These are phyloP conservation scores for Symphodus melops DNA, from an alignment of 2,113 vertebrate genomes.

Conservation along the genomic window DNA sequence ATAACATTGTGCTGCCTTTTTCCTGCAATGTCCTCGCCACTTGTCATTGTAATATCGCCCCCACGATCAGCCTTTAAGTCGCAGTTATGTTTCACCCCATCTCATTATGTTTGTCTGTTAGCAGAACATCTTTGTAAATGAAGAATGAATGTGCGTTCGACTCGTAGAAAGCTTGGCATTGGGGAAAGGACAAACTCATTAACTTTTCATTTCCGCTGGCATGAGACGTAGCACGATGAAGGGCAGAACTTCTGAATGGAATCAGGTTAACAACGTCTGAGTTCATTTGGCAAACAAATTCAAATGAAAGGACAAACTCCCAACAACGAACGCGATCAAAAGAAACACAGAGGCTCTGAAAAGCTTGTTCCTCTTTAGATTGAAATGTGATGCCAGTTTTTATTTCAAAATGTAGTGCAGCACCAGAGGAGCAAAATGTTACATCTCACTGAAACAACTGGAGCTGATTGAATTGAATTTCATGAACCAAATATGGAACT, in stretches of 20 bases:
- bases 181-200: slow-evolving; percentile 39
- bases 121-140: slow-evolving; percentile 2
- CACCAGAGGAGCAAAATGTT: background rate
- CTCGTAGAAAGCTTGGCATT: background rate
- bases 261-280: background rate
- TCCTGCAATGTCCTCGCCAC: background rate
- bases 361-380: slow-evolving; percentile 1
- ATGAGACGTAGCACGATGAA: background rate
- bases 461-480: background rate
- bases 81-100: background rate
- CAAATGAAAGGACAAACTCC: background rate
- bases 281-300: background rate
- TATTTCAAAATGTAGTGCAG: background rate
- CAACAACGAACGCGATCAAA: background rate
- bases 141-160: slow-evolving; percentile 3
- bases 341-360: background rate
- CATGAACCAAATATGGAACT: background rate
- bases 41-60: background rate
- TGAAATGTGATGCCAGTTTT: background rate
- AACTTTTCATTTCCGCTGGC: slow-evolving; percentile 34
- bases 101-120: slow-evolving; percentile 17
- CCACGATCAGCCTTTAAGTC: background rate
- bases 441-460: background rate
- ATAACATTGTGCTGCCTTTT: slow-evolving; percentile 13
- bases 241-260: slow-evolving; percentile 7